Base-by-base conservation (phyloP, 2,888 invertebrate genomes). In the Xanthorhoe spadicearia region DNA sequence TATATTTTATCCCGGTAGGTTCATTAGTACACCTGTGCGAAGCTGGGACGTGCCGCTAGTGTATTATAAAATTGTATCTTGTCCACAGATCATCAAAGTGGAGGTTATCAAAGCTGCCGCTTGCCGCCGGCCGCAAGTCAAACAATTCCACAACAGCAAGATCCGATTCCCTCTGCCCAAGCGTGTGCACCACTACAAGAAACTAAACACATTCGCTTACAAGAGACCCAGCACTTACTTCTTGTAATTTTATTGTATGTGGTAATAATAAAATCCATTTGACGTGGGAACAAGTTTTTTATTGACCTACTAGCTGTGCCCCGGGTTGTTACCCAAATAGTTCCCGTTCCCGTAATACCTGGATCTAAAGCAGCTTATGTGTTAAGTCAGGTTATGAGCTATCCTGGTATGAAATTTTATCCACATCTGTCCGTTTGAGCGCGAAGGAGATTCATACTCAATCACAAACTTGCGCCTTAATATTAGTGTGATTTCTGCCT, bases 131-230 rank as follows among this genome's bases (percentile, higher is more conserved):
- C 97, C 98, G 28, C 97, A 98, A 85, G 97, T 99, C 70, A 99
- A 99, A 93, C 99, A 99, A 93, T 99, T 99, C 96, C 99, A 99
- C 93, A 97, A 99, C 94, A 96, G 98, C 71, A 97, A 95, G 87
- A 99, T 99, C 92, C 95, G 95, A 88, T 99, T 99, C 97, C 99
- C 99, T 75, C 94, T 99, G 93, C 98, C 99, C 66, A 97, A 97
- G 90, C 95, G 97, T 79, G 97, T 97, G 75, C 96, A 96, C 84
- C 96, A 97, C 89, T 95, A 96, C 93, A 97, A 96, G 91, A 95
- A 95, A 78, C 95, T 97, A 94, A 97, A 97, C 85, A 94, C 95
- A 74, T 97, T 97, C 95, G 97, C 97, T 67, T 95, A 96, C 86
- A 95, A 96, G 86, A 95, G 96, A 89, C 97, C 97, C 81, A 95